Conservation (phyloP, 1,140 invertebrate species). For the Paralvinella palmiformis region DNA sequence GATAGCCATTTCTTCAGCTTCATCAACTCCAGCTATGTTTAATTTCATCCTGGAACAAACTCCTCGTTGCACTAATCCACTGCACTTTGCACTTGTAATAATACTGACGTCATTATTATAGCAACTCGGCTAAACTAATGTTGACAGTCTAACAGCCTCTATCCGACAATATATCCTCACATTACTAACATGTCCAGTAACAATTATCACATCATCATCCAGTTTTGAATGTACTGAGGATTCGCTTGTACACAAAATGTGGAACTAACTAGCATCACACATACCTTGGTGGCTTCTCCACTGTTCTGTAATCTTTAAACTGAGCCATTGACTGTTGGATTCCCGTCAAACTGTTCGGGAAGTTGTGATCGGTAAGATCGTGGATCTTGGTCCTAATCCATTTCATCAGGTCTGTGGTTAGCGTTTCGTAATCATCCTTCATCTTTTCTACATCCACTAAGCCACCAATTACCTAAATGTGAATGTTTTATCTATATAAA, state of each 20-base stretch:
- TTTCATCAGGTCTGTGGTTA: conserved; percentile 78
- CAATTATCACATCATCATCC: no score
- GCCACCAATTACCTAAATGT: conserved; percentile 80
- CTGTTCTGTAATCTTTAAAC: conserved; percentile 93
- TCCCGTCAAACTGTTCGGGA: conserved; percentile 93
- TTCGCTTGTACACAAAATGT: no score
- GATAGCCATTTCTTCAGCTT: no score
- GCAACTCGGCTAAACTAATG: no score
- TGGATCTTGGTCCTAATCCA: conserved; percentile 88
- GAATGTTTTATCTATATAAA: no score
- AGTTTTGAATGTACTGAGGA: no score
- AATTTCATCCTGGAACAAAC: no score
- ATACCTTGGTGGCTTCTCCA: conserved; percentile 95
- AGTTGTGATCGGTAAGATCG: conserved; percentile 75
- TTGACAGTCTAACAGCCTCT: no score
- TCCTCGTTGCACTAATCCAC: no score
- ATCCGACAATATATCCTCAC: background rate
- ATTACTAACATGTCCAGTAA: background rate
- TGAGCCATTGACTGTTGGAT: conserved; percentile 82
- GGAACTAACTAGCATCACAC: conserved; percentile 26
- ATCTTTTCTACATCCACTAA: conserved; percentile 85
- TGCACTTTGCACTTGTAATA: no score
- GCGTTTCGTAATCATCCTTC: conserved; percentile 70
- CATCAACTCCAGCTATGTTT: no score
- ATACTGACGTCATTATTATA: no score